phyloP scores from a whole-genome alignment of 2,888 invertebrate species.

The Calameuta pallipes region DNA sequence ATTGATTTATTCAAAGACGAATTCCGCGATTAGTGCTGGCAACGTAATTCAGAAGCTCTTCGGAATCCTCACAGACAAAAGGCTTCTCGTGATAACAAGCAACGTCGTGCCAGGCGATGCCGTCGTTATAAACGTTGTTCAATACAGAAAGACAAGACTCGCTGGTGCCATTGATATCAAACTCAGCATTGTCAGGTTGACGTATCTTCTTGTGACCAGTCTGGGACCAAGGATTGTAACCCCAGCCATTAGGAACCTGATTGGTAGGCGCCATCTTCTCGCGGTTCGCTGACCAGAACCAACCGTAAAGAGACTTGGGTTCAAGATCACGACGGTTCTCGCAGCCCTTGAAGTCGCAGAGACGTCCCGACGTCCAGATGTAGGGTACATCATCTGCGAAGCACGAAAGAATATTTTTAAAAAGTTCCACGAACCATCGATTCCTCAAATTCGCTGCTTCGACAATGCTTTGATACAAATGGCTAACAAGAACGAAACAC shows the following conservation, averaged over 20 bases:
- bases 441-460: not conserved
- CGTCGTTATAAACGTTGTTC: constrained; percentile 94
- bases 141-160: constrained; percentile 89
- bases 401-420: not conserved
- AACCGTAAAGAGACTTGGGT: constrained; percentile 86
- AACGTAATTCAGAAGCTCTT: constrained; percentile 87
- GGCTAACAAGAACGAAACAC: not conserved
- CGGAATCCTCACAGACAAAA: constrained; percentile 90
- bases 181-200: constrained; percentile 93
- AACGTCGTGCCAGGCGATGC: constrained; percentile 94
- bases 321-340: constrained; percentile 87
- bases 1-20: constrained; percentile 73
- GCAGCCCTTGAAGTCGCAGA: constrained; percentile 94
- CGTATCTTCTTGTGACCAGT: constrained; percentile 90
- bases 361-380: constrained; percentile 93
- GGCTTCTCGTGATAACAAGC: constrained; percentile 95
- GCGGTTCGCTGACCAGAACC: constrained; percentile 94
- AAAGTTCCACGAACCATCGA: no score
- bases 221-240: constrained; percentile 90
- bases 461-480: not conserved
- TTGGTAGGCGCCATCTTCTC: constrained; percentile 88
- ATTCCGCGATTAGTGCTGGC: constrained; percentile 86
- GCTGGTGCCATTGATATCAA: constrained; percentile 87
- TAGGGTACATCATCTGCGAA: constrained; percentile 84
- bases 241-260: constrained; percentile 76